These are phyloP conservation scores for Rhabditophanes sp. DNA, from an alignment of 2,888 invertebrate species.

Conservation along the genomic window DNA sequence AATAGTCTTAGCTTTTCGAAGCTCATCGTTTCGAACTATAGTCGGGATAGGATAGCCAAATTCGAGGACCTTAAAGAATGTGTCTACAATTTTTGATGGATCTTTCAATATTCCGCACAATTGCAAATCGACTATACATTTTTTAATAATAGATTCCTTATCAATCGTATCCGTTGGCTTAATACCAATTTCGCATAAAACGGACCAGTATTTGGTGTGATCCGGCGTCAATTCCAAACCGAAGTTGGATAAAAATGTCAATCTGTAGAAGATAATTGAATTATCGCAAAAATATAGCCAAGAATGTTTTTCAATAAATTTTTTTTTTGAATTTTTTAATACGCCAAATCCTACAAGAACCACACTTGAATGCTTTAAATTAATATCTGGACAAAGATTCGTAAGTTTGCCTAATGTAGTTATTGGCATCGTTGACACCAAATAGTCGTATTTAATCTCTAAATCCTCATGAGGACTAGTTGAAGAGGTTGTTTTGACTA, in stretches of 20 bases:
- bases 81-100: not conserved
- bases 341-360: not conserved
- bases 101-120: not conserved
- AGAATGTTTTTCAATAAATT: too few species aligned
- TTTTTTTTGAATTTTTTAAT: not conserved
- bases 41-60: constrained; percentile 32
- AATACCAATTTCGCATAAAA: constrained; percentile 26
- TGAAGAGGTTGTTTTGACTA: constrained; percentile 1
- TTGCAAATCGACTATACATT: not conserved
- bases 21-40: constrained; percentile 15
- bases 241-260: constrained; percentile 32
- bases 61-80: constrained; percentile 10
- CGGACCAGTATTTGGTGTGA: constrained; percentile 20
- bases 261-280: constrained; percentile 22
- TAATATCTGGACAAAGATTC: constrained; percentile 10
- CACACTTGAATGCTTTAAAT: constrained; percentile 18
- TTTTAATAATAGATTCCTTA: constrained; percentile 4
- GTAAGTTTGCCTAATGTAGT: constrained; percentile 14
- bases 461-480: constrained; percentile 3
- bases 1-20: constrained; percentile 12
- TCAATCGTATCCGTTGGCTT: constrained; percentile 12
- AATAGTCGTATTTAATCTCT: constrained; percentile 9
- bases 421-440: constrained; percentile 30
- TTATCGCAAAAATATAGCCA: constrained; percentile 12
- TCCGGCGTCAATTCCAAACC: constrained; percentile 22